Conservation (phyloP, 2,797 vertebrate genomes). For the Anniella stebbinsi region DNA sequence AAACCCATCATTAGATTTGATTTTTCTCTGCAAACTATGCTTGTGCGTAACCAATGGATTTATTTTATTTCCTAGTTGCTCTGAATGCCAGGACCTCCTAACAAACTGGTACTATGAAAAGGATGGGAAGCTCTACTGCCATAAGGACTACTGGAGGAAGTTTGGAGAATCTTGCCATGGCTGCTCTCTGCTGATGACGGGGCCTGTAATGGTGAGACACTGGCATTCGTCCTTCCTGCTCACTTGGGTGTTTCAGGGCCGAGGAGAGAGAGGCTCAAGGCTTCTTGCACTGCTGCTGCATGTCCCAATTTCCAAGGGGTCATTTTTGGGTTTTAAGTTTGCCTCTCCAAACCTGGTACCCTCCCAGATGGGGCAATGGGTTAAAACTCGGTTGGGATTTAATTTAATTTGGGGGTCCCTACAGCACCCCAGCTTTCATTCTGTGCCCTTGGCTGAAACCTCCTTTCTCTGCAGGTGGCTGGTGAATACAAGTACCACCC, state of each 20-base stretch:
- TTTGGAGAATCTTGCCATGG: constrained; percentile 95
- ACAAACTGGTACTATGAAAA: constrained; percentile 98
- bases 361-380: too few relatives aligned
- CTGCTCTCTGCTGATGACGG: constrained; percentile 96
- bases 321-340: too few relatives aligned
- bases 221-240: not conserved
- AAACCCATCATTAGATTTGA: too few relatives aligned
- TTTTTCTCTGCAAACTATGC: not conserved
- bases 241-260: not conserved
- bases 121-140: constrained; percentile 92
- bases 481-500: constrained; percentile 98
- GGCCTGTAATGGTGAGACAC: constrained; percentile 92
- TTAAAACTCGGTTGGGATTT: not conserved
- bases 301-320: not conserved
- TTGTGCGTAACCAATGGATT: not conserved
- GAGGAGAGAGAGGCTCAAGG: too few relatives aligned
- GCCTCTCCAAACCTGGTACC: too few relatives aligned
- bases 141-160: constrained; percentile 94
- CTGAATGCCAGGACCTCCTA: constrained; percentile 92
- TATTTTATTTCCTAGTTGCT: constrained; percentile 84
- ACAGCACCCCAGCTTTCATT: too few relatives aligned
- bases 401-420: not conserved
- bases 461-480: constrained; percentile 86
- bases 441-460: constrained; percentile 4
- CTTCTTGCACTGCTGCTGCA: not conserved